These are phyloP conservation scores for Chesias legatella DNA, from an alignment of 2,888 invertebrate species.

Conservation along the genomic window DNA sequence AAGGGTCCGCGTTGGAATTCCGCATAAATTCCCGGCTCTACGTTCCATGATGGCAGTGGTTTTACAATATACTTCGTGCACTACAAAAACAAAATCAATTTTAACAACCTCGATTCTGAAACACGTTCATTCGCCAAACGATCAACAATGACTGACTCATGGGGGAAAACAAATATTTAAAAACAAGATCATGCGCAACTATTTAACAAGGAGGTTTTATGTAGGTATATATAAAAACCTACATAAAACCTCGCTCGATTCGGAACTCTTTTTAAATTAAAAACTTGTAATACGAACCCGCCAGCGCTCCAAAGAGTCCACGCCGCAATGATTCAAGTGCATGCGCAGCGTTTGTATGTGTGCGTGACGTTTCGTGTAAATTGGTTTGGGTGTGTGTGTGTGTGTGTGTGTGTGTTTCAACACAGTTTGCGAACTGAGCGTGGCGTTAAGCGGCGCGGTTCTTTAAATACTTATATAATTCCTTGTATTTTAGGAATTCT, in stretches of 20 bases:
- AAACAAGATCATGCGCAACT: too few relatives aligned
- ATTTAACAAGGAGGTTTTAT: too few relatives aligned
- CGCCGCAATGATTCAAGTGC: conserved; percentile 20
- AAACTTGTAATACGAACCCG: conserved; percentile 11
- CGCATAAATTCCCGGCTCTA: conserved; percentile 34
- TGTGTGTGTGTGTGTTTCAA: too few relatives aligned
- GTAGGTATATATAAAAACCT: too few relatives aligned
- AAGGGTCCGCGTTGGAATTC: conserved; percentile 39
- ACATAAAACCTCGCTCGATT: too few relatives aligned
- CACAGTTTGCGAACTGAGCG: conserved; percentile 1
- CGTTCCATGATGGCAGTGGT: conserved; percentile 33
- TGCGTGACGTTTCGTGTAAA: conserved; percentile 16
- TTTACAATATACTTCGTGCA: conserved; percentile 8
- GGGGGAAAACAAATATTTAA: too few relatives aligned
- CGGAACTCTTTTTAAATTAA: not conserved
- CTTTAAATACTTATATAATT: too few relatives aligned
- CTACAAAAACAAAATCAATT: conserved; percentile 14
- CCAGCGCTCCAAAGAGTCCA: conserved; percentile 7
- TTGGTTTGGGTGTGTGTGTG: not conserved
- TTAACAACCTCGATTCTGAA: conserved; percentile 13
- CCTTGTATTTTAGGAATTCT: too few relatives aligned
- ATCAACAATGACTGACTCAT: too few relatives aligned
- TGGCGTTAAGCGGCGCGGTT: not conserved
- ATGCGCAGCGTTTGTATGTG: conserved; percentile 21
- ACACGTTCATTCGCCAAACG: too few relatives aligned